A percentile compares a stretch with the other conserved stretches of the same genome.
These are phyloP conservation scores for Scalopus aquaticus DNA, from an alignment of 2,113 vertebrate genomes.

Conservation along the genomic window DNA sequence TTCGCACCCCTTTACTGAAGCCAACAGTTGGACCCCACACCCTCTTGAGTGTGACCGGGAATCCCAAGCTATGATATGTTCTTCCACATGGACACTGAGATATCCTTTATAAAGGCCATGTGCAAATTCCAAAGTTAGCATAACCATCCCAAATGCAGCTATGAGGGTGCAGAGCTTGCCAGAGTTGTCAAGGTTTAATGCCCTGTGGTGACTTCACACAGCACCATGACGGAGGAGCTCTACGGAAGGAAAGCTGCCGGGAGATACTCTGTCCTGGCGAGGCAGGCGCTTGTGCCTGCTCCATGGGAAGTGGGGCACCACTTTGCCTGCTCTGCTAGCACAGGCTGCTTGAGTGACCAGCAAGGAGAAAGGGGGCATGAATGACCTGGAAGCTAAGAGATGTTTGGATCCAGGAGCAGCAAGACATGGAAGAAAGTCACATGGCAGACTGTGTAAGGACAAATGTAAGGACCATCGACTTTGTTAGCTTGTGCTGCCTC, in stretches of 20 bases:
- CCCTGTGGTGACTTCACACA: slow-evolving; percentile 90
- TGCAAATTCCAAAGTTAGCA: slow-evolving; percentile 88
- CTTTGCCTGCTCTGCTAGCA: slow-evolving; percentile 89
- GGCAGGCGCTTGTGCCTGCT: slow-evolving; percentile 81
- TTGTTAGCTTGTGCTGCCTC: too few relatives aligned
- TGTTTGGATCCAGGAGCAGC: slow-evolving; percentile 79
- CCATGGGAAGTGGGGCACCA: slow-evolving; percentile 89
- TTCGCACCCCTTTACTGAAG: not conserved
- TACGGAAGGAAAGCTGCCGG: slow-evolving; percentile 88
- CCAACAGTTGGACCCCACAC: too few relatives aligned
- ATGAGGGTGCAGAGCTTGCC: slow-evolving; percentile 87
- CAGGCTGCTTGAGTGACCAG: slow-evolving; percentile 87
- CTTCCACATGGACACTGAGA: not conserved
- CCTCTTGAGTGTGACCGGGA: not conserved
- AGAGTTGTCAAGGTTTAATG: slow-evolving; percentile 89
- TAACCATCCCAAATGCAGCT: slow-evolving; percentile 90
- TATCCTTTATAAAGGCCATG: slow-evolving; percentile 69
- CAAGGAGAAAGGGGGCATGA: slow-evolving; percentile 85
- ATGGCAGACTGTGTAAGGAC: slow-evolving; percentile 84
- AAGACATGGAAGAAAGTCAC: slow-evolving; percentile 81
- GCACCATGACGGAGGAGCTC: slow-evolving; percentile 88
- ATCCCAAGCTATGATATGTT: too few relatives aligned
- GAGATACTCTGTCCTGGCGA: slow-evolving; percentile 90
- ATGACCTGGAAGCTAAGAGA: slow-evolving; percentile 82
- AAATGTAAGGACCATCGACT: slow-evolving; percentile 76